Evolutionary conservation across 2,113 vertebrate genomes (phyloP).

Genomic region (Platycercus adscitus): DNA sequence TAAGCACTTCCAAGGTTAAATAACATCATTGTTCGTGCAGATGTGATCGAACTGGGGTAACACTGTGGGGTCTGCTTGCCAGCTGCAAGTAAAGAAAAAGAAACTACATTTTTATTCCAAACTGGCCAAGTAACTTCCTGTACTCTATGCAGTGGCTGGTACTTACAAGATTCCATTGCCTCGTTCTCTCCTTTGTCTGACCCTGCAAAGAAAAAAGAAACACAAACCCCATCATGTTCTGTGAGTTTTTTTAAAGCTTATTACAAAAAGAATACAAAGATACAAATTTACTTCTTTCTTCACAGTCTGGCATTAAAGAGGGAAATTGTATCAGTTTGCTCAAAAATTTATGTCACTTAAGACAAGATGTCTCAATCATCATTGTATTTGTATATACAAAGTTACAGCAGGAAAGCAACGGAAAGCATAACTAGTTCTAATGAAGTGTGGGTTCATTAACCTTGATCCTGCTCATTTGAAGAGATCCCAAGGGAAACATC

Average conservation of each 20-base stretch:
- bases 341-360: background rate
- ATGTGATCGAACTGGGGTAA: slow-evolving; percentile 92
- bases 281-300: background rate
- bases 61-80: slow-evolving; percentile 93
- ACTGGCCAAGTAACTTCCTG: background rate
- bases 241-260: background rate
- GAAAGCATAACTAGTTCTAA: slow-evolving; percentile 39
- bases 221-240: background rate
- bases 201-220: slow-evolving; percentile 75
- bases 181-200: slow-evolving; percentile 95
- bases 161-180: slow-evolving; percentile 93
- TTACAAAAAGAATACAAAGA: background rate
- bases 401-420: slow-evolving; percentile 9
- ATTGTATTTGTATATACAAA: background rate
- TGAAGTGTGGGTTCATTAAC: slow-evolving; percentile 75
- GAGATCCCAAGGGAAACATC: slow-evolving; percentile 93
- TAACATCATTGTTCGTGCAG: slow-evolving; percentile 96
- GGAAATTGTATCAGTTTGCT: background rate
- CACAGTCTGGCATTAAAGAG: background rate
- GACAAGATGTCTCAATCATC: background rate
- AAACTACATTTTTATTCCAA: background rate
- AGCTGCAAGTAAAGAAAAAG: slow-evolving; percentile 73
- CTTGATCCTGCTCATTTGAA: slow-evolving; percentile 95
- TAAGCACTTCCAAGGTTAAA: slow-evolving; percentile 98
- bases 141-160: background rate